phyloP scores from a whole-genome alignment of 37 sponge, comb jelly and placozoan genomes.

The Bolinopsis microptera region DNA sequence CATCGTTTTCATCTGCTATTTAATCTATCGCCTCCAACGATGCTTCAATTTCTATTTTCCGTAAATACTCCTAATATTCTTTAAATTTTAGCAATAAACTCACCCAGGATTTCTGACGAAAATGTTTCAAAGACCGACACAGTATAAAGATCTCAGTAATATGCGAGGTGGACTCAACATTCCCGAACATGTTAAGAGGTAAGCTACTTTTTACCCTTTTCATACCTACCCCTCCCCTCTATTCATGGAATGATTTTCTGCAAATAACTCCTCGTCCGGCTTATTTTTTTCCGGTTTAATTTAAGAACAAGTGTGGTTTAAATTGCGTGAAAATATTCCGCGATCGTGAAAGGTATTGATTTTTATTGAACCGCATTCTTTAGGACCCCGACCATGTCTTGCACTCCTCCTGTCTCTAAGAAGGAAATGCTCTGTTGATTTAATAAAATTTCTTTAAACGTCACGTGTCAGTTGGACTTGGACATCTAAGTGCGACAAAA shows the following conservation, averaged over 20 bases:
- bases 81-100: too few species aligned
- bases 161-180: slow-evolving; percentile 1
- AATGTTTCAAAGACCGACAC: background rate
- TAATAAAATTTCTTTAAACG: too few species aligned
- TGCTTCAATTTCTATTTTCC: too few species aligned
- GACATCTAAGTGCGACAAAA: too few species aligned
- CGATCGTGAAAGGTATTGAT: background rate
- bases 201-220: background rate
- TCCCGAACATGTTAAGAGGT: slow-evolving; percentile 16
- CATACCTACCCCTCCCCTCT: too few species aligned
- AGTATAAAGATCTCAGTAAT: background rate
- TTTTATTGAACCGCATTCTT: background rate
- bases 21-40: too few species aligned
- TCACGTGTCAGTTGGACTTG: too few species aligned
- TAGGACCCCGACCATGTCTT: too few species aligned
- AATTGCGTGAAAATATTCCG: background rate
- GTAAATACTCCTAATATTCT: too few species aligned
- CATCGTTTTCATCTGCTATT: too few species aligned
- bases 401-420: too few species aligned
- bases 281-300: background rate
- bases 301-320: background rate
- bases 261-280: background rate
- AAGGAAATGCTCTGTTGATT: too few species aligned
- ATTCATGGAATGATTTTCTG: background rate
- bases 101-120: background rate